These are phyloP conservation scores for Lepeophtheirus salmonis DNA, from an alignment of 1,140 invertebrate species.

Conservation along the genomic window DNA sequence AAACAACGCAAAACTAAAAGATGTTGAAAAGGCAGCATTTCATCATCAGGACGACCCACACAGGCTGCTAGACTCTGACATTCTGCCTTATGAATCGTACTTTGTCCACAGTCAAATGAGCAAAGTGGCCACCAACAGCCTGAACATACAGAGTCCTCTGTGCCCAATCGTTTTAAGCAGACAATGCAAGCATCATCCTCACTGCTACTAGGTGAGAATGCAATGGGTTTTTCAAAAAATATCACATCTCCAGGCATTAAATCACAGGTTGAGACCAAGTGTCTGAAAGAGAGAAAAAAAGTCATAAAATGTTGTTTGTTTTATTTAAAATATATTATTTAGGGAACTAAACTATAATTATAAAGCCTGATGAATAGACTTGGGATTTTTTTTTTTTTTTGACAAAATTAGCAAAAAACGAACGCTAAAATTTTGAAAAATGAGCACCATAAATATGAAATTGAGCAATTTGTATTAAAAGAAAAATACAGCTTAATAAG, in stretches of 20 bases:
- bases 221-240: slow-evolving; percentile 1
- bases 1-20: slow-evolving; percentile 2
- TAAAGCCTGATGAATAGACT: no score
- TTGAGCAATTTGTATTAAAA: no score
- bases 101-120: background rate
- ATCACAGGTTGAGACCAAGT: slow-evolving; percentile 1
- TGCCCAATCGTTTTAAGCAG: background rate
- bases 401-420: no score
- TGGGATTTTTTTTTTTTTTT: no score
- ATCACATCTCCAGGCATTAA: background rate
- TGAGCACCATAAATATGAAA: no score
- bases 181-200: slow-evolving; percentile 8
- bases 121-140: slow-evolving; percentile 3
- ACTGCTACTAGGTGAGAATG: background rate
- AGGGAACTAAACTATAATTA: no score
- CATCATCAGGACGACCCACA: background rate
- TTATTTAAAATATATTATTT: background rate
- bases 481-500: no score
- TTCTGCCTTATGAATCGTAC: background rate
- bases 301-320: background rate
- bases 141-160: background rate
- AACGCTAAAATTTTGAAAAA: no score
- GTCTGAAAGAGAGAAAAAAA: background rate
- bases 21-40: slow-evolving; percentile 5
- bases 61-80: slow-evolving; percentile 1